Evolutionary conservation across 1,140 invertebrate species (phyloP), one percentile per base, ranked within the genome.

Genomic region (Bombus superbus): DNA sequence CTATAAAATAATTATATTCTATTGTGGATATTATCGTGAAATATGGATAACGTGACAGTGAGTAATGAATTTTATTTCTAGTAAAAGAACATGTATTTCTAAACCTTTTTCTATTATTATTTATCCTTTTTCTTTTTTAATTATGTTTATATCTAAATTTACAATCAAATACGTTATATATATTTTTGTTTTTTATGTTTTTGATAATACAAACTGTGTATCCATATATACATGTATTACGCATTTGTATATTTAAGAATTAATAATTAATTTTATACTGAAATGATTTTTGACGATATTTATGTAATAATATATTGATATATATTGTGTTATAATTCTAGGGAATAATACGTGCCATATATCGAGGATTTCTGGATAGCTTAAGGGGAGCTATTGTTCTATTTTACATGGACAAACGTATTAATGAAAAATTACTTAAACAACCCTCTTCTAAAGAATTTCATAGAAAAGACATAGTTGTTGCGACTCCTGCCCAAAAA

Each of bases 361-460:
- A 96, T 79, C 96, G 96, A 93, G 97, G 97, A 2, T 96, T 97
- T 89, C 93, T 96, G 80, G 97, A 97, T 93, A 97, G 97, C 94
- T 94, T 97, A 72, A 96, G 96, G 89, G 97, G 97, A 84, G 96
- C 96, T 83, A 94, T 96, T 74, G 96, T 97, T 69, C 94, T 97
- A 90, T 96, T 97, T 93, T 97, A 97, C 93, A 95, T 97, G 94
- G 97, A 97, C 92, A 97, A 97, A 94, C 96, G 96, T 93, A 97
- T 97, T 75, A 97, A 97, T 93, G 96, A 97, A 91, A 95, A 96
- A 85, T 95, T 96, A 25, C 84, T 95, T 3, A 94, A 93, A 75
- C 96, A 95, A 88, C 95, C 95, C 73, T 96, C 96, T 2, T 95
- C 95, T 25, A 95, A 93, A 87, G 95, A 96, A 18, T 92, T 92